phyloP scores from a whole-genome alignment of 2,113 vertebrate genomes.

The Pelmatolapia mariae region DNA sequence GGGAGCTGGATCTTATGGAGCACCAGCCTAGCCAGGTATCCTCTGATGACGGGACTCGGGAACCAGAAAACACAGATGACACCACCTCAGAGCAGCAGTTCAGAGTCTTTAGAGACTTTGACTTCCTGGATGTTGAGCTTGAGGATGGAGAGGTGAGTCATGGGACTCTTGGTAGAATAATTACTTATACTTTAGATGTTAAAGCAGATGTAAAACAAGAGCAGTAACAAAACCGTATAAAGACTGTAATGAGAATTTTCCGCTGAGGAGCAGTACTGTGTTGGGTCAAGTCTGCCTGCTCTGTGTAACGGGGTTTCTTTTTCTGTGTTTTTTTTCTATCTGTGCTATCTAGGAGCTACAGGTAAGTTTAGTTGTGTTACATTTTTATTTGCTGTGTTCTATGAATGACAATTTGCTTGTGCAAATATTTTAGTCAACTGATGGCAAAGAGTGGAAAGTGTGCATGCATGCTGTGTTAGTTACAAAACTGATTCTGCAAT shows the following conservation, averaged over 20 bases:
- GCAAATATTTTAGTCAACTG: background rate
- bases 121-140: slow-evolving; percentile 97
- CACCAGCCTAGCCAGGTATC: slow-evolving; percentile 90
- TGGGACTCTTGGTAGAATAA: background rate
- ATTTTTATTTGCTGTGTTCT: slow-evolving; percentile 32
- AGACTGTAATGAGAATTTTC: background rate
- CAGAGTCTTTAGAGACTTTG: slow-evolving; percentile 95
- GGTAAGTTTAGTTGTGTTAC: slow-evolving; percentile 76
- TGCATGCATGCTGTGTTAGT: slow-evolving; percentile 2
- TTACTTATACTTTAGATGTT: background rate
- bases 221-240: background rate
- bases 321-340: slow-evolving; percentile 62
- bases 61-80: slow-evolving; percentile 91
- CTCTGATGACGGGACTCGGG: slow-evolving; percentile 87
- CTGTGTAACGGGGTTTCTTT: slow-evolving; percentile 75
- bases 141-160: slow-evolving; percentile 93
- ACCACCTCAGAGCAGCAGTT: slow-evolving; percentile 96
- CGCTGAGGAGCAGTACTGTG: background rate
- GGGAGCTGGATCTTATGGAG: slow-evolving; percentile 93
- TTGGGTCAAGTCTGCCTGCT: slow-evolving; percentile 6
- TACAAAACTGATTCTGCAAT: background rate
- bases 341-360: slow-evolving; percentile 91
- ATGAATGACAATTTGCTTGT: background rate
- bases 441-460: background rate
- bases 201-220: background rate